phyloP scores from a whole-genome alignment of 2,888 invertebrate genomes.

The Mesopsocus fuscifrons region DNA sequence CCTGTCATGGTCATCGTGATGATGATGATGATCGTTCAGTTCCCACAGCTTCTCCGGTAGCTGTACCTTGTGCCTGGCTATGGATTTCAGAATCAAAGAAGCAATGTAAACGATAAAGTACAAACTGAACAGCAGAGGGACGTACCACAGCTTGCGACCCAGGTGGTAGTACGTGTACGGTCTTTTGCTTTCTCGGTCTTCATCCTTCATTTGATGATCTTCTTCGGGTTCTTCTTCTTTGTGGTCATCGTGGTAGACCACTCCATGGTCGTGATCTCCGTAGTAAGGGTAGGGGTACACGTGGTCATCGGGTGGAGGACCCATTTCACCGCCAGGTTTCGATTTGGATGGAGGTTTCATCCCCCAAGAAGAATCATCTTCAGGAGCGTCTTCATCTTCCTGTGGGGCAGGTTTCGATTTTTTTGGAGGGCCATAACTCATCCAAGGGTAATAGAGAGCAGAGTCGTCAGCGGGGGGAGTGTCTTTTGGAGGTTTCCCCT shows the following conservation, averaged over 20 bases:
- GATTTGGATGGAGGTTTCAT: no score
- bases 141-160: slow-evolving; percentile 53
- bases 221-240: slow-evolving; percentile 22
- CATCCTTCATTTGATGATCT: slow-evolving; percentile 16
- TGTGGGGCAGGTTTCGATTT: slow-evolving; percentile 11
- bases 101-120: slow-evolving; percentile 44
- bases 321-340: slow-evolving; percentile 13
- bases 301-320: slow-evolving; percentile 28
- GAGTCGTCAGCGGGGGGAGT: slow-evolving; percentile 10
- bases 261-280: slow-evolving; percentile 20
- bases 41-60: slow-evolving; percentile 23
- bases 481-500: background rate
- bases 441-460: slow-evolving; percentile 8
- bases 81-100: slow-evolving; percentile 48
- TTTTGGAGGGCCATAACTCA: slow-evolving; percentile 15
- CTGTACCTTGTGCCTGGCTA: slow-evolving; percentile 48
- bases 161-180: slow-evolving; percentile 53
- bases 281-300: slow-evolving; percentile 22
- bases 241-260: slow-evolving; percentile 27
- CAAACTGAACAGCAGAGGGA: slow-evolving; percentile 55
- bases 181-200: slow-evolving; percentile 20
- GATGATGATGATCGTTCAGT: background rate
- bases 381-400: slow-evolving; percentile 12
- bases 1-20: slow-evolving; percentile 15
- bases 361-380: slow-evolving; percentile 14